Conservation (phyloP, 2,888 invertebrate species). For the Dromius quadrimaculatus region DNA sequence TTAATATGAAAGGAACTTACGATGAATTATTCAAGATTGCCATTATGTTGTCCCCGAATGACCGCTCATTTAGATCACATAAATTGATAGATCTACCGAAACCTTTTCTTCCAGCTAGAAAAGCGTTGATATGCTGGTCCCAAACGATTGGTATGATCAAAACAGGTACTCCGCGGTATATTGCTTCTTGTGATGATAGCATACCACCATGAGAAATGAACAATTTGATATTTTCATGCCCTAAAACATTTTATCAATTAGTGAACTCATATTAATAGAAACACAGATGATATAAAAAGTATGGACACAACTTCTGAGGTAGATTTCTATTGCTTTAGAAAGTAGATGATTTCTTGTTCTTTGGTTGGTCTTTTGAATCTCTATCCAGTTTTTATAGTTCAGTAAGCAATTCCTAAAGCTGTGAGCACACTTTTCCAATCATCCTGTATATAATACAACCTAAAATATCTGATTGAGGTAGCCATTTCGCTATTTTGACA, state of each 20-base stretch:
- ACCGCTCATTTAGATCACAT: constrained; percentile 31
- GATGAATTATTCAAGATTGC: constrained; percentile 38
- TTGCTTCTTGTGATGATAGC: constrained; percentile 42
- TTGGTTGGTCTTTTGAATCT: no score
- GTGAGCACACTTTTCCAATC: background rate
- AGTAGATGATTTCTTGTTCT: no score
- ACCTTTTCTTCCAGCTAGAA: constrained; percentile 31
- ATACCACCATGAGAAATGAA: constrained; percentile 47
- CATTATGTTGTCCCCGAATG: constrained; percentile 25
- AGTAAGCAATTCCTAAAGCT: no score
- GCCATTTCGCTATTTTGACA: constrained; percentile 45
- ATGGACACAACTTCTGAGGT: no score
- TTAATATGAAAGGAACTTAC: constrained; percentile 13
- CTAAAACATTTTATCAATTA: constrained; percentile 31
- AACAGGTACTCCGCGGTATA: constrained; percentile 33
- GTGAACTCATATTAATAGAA: no score
- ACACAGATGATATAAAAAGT: no score
- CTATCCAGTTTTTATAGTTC: no score
- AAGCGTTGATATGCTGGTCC: constrained; percentile 39
- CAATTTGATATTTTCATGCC: constrained; percentile 43
- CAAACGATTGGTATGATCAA: constrained; percentile 42
- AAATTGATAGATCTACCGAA: constrained; percentile 39
- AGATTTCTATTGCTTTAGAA: no score
- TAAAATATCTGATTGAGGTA: constrained; percentile 45
- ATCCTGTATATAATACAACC: constrained; percentile 15